Percentiles rank a stretch among this genome's conserved stretches.
Conservation (phyloP, 2,797 vertebrate genomes). For the Enteromius trimaculatus region DNA sequence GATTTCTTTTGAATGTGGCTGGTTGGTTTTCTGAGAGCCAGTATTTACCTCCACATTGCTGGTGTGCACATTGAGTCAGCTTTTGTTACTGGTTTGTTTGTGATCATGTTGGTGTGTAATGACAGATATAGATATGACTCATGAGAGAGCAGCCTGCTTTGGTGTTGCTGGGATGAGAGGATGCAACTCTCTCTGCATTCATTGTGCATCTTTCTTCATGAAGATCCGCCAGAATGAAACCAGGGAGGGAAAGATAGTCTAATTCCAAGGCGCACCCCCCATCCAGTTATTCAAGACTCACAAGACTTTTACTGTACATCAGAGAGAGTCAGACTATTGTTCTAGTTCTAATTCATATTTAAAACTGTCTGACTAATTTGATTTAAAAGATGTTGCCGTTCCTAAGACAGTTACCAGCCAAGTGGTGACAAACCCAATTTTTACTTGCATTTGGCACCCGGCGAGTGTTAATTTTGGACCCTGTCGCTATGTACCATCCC, state of each 20-base stretch:
- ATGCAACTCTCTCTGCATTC: slow-evolving; percentile 21
- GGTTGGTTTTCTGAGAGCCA: slow-evolving; percentile 10
- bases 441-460: background rate
- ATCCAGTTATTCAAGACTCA: background rate
- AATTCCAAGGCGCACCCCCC: background rate
- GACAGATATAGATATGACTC: slow-evolving; percentile 37
- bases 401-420: background rate
- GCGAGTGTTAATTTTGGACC: background rate
- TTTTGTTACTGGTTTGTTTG: slow-evolving; percentile 43
- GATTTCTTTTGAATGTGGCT: slow-evolving; percentile 10
- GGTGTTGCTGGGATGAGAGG: slow-evolving; percentile 7
- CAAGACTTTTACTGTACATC: background rate
- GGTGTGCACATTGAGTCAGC: slow-evolving; percentile 27
- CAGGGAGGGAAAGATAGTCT: background rate
- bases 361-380: background rate
- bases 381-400: background rate
- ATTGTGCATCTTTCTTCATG: slow-evolving; percentile 21
- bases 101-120: slow-evolving; percentile 42
- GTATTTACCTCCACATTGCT: slow-evolving; percentile 14
- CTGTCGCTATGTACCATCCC: background rate
- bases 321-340: background rate
- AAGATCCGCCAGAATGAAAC: slow-evolving; percentile 34
- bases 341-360: background rate
- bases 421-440: slow-evolving; percentile 3
- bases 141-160: slow-evolving; percentile 34